Base-by-base conservation (phyloP, 1,140 invertebrate genomes). In the Pogonomyrmex barbatus region DNA sequence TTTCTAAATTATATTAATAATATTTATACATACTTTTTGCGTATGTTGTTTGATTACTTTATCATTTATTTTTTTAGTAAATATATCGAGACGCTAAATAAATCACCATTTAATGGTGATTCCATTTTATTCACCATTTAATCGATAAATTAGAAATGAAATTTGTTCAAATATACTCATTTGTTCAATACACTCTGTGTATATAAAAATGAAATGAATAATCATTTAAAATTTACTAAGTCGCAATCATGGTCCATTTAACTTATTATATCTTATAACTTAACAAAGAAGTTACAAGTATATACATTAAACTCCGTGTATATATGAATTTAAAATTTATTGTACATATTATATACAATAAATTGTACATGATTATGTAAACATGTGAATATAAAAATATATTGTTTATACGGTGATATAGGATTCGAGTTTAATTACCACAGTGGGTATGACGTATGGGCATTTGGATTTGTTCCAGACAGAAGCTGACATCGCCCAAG, bases 401-500 rank as follows among this genome's bases (percentile, higher is more conserved):
- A n/a, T n/a, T 0, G 5, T 58, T 2, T 24, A 36, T 50, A 12
- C 39, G 5, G 45, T 58, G 45, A 62, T 50, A 75, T 4, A 60
- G 17, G 4, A 77, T 47, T 56, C 17, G n/a, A 50, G 17, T 39
- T 39, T 75, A 4, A 10, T 56, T 60, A 47, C 6, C 62, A 47
- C 89, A 91, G 89, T 89, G 24, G 81, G 86, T 92, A 91, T 92
- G 89, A 92, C 86, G 71, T 91, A 91, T 88, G 90, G 89, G 76
- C 86, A 91, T 87, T 88, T 84, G 87, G 89, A 93, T 95, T 94
- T 95, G 93, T 97, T 97, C 91, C 95, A 99, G 98, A 96, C 98
- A 99, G 96, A 99, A 99, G 95, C 95, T 99, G 93, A 99, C 99
- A 76, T 99, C 99, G 88, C 99, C 99, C 87, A 99, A 99, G 97